Percentiles rank a stretch among this genome's conserved stretches.
Evolutionary conservation across 2,113 vertebrate genomes (phyloP).

Genomic region (Mirounga angustirostris): DNA sequence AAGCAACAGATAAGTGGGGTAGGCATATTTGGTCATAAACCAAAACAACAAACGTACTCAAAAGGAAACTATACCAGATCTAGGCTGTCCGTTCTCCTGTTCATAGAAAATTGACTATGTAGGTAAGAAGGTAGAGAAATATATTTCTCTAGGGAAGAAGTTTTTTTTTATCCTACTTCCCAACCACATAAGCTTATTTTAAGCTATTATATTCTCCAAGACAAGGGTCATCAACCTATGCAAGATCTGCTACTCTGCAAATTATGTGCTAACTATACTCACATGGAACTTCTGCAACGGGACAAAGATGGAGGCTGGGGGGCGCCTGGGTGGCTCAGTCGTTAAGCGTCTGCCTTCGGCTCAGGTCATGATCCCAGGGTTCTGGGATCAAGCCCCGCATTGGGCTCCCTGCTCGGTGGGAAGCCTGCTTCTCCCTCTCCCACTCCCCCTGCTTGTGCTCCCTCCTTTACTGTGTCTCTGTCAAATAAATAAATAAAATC

Average conservation of each 20-base stretch:
- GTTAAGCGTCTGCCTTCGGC: no score
- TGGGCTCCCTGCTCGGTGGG: no score
- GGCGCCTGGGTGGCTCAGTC: no score
- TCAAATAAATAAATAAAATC: no score
- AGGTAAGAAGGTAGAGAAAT: neutral
- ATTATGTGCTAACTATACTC: slow-evolving; percentile 11
- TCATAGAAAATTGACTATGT: neutral
- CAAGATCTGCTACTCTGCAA: slow-evolving; percentile 28
- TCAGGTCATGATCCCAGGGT: no score
- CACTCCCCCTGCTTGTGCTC: no score
- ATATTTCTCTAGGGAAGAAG: slow-evolving; percentile 42
- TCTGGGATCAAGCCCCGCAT: no score
- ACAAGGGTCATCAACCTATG: slow-evolving; percentile 32
- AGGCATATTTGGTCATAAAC: slow-evolving; percentile 21
- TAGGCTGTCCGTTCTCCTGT: neutral
- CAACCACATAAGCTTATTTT: slow-evolving; percentile 43
- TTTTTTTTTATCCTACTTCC: slow-evolving; percentile 2
- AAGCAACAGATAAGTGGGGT: neutral
- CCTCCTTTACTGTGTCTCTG: no score
- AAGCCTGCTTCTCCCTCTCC: no score
- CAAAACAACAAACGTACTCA: slow-evolving; percentile 40
- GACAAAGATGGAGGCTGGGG: neutral
- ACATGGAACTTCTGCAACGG: neutral
- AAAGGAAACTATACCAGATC: neutral
- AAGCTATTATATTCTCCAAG: slow-evolving; percentile 35